A percentile compares a stretch with the other conserved stretches of the same genome.
phyloP scores from a whole-genome alignment of 2,888 invertebrate species.

The Lepidochrysops patricia region DNA sequence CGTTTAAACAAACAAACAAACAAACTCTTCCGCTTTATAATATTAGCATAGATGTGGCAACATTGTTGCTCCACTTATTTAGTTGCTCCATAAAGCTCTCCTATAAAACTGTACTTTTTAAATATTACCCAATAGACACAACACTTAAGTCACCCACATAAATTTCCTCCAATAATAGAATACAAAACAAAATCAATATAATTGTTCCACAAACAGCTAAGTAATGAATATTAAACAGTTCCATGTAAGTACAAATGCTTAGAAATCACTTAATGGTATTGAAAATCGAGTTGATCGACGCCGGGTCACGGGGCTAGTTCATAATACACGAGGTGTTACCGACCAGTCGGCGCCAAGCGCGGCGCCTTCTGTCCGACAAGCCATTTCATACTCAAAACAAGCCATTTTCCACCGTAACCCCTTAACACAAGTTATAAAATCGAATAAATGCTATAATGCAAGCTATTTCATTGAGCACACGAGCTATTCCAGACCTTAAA shows the following conservation, averaged over 20 bases:
- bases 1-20: no score
- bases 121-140: background rate
- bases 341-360: conserved; percentile 68
- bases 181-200: conserved; percentile 3
- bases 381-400: conserved; percentile 31
- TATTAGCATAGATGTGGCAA: no score
- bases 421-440: conserved; percentile 24
- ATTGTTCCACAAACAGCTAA: conserved; percentile 3
- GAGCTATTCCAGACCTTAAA: conserved; percentile 31
- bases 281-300: conserved; percentile 68
- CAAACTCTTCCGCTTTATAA: no score
- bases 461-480: conserved; percentile 33
- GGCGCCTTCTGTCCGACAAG: conserved; percentile 70
- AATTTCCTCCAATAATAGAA: background rate
- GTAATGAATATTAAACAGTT: conserved; percentile 36
- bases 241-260: conserved; percentile 42
- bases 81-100: background rate
- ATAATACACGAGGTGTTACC: conserved; percentile 72
- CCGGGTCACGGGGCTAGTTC: conserved; percentile 70
- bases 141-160: background rate
- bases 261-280: conserved; percentile 48
- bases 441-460: conserved; percentile 43
- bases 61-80: no score
- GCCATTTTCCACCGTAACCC: conserved; percentile 29
- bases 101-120: no score